Base-by-base conservation (phyloP, 1,140 invertebrate genomes). In the Cydia amplana region DNA sequence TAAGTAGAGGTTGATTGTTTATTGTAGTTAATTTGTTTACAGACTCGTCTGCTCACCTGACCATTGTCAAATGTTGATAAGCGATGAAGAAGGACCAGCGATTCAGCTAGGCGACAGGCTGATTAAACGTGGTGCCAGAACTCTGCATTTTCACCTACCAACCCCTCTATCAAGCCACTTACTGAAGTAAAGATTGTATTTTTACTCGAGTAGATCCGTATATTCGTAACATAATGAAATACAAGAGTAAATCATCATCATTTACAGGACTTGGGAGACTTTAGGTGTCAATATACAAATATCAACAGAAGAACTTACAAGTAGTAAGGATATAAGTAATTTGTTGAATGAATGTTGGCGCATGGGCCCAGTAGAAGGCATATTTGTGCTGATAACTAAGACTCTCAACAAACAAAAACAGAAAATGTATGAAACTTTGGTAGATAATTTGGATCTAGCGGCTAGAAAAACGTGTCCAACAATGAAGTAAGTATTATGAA, bases 71-170 rank as follows among this genome's bases (percentile, higher is more conserved):
- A 20, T 74, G 12, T 94, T 96, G 77, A 93, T 94, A 72, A 95
- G 95, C 25, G 95, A 95, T 73, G 87, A 95, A 0, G 95, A 95
- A 65, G 95, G 95, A 9, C 94, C 95, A 84, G 95, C 95, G 16
- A 86, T 96, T 3, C 95, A 96, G 80, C 80, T 96, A 51, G 92
- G 93, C 16, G 89, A 95, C 75, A 96, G 95, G 95, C 84, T 96
- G 43, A 87, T 95, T 18, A 89, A 93, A 28, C 85, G 95, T 73
- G 95, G 95, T 14, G 95, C 94, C 28, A 91, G 83, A 64, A 93
- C 92, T 73, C 75, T 96, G 23, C 88, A 95, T 9, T 87, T 96
- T 1, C 95, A 94, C 5, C 95, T 94, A n/a, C 88, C 95, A 2
- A 18, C 16, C n/a, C 32, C 6, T 10, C 65, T 18, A 9, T 40